These are phyloP conservation scores for Macrosoma leucophasiata DNA, from an alignment of 2,888 invertebrate genomes.

Conservation along the genomic window DNA sequence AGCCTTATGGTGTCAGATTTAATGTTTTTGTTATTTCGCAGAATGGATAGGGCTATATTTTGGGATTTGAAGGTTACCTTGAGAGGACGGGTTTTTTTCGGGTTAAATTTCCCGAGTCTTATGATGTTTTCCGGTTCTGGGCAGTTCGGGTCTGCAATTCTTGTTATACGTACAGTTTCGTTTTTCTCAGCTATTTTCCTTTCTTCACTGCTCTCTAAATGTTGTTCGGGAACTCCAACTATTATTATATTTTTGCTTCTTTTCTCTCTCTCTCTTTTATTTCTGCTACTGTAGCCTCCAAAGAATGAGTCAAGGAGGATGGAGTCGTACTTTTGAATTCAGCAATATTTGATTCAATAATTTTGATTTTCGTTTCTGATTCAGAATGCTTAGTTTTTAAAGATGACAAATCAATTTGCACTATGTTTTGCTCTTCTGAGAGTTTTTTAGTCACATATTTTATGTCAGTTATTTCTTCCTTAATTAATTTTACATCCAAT, in stretches of 20 bases:
- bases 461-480: slow-evolving; percentile 10
- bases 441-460: slow-evolving; percentile 8
- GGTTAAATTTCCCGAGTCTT: slow-evolving; percentile 14
- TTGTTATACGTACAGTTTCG: slow-evolving; percentile 7
- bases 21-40: slow-evolving; percentile 9
- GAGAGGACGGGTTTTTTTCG: slow-evolving; percentile 7
- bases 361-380: slow-evolving; percentile 8
- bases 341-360: slow-evolving; percentile 6
- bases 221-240: slow-evolving; percentile 7
- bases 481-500: slow-evolving; percentile 11
- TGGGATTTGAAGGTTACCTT: slow-evolving; percentile 13
- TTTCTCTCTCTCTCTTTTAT: slow-evolving; percentile 8
- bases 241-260: slow-evolving; percentile 11
- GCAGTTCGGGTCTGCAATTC: neutral
- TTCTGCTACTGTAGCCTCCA: slow-evolving; percentile 2
- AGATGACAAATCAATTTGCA: slow-evolving; percentile 9
- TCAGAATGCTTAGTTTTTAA: slow-evolving; percentile 1
- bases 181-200: slow-evolving; percentile 2
- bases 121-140: slow-evolving; percentile 10
- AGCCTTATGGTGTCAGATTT: slow-evolving; percentile 7
- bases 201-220: slow-evolving; percentile 1
- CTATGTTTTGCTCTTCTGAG: slow-evolving; percentile 5
- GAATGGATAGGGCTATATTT: slow-evolving; percentile 6
- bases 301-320: neutral
- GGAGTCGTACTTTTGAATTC: slow-evolving; percentile 5